A percentile compares a stretch with the other conserved stretches of the same genome.
phyloP scores from a whole-genome alignment of 1,140 invertebrate genomes.

The Steinernema khuongi region DNA sequence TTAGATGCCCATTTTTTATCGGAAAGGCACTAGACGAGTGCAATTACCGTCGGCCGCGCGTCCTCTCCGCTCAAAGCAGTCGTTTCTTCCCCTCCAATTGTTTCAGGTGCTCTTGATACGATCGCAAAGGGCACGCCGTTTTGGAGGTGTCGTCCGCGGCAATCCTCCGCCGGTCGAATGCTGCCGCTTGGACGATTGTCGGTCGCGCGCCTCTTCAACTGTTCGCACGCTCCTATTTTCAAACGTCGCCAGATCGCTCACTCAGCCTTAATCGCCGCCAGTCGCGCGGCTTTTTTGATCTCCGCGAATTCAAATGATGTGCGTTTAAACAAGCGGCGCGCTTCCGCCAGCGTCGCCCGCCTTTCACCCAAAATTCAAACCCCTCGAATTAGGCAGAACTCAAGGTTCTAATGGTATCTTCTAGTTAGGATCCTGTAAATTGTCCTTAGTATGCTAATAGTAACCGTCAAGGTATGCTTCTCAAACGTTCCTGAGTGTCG shows the following conservation, averaged over 20 bases:
- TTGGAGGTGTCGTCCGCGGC: not conserved
- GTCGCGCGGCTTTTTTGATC: not conserved
- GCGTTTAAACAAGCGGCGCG: slow-evolving; percentile 10
- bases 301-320: slow-evolving; percentile 4
- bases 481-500: no score
- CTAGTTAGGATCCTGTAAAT: no score
- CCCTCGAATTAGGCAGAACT: not conserved
- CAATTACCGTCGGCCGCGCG: not conserved
- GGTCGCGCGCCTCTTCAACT: slow-evolving; percentile 9
- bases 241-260: not conserved
- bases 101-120: slow-evolving; percentile 13
- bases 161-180: not conserved
- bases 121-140: slow-evolving; percentile 4
- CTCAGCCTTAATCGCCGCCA: not conserved
- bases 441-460: no score
- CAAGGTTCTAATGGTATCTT: not conserved
- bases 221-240: not conserved
- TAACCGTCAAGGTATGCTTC: no score
- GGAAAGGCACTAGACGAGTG: not conserved
- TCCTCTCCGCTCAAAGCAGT: not conserved
- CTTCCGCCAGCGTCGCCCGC: not conserved
- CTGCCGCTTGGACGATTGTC: not conserved
- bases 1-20: not conserved
- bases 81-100: slow-evolving; percentile 2
- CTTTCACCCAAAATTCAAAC: not conserved